Evolutionary conservation across 92 coral and sea anemone species (phyloP).

Genomic region (Epizoanthus ramosus): DNA sequence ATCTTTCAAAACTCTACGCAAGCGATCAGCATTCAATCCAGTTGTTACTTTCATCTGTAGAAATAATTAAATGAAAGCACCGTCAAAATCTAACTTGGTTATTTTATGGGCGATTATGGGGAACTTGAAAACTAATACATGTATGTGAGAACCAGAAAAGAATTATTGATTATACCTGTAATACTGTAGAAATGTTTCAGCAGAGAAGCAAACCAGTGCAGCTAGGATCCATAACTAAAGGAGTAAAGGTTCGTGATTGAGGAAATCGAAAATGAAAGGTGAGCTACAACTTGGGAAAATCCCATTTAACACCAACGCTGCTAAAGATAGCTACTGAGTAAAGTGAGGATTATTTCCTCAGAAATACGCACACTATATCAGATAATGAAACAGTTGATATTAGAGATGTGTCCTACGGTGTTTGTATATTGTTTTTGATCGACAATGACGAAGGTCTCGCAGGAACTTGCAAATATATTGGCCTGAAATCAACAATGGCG

Average conservation of each 20-base stretch:
- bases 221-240: conserved; percentile 55
- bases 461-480: background rate
- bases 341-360: background rate
- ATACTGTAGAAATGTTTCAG: conserved; percentile 52
- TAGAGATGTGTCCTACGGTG: conserved; percentile 6
- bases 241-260: background rate
- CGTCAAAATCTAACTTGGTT: background rate
- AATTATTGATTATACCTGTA: conserved; percentile 40
- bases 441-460: conserved; percentile 16
- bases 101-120: too few species aligned
- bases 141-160: background rate
- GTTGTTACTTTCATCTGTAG: conserved; percentile 84
- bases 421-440: conserved; percentile 14
- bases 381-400: background rate
- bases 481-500: background rate
- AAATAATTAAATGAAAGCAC: background rate
- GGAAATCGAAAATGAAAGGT: conserved; percentile 20
- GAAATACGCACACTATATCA: background rate
- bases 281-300: conserved; percentile 30
- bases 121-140: too few species aligned
- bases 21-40: conserved; percentile 81
- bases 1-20: conserved; percentile 83
- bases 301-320: background rate
- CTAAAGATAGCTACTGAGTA: conserved; percentile 2
- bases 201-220: conserved; percentile 58